Conservation (phyloP, 2,888 invertebrate genomes). For the Boloria euphrosyne region DNA sequence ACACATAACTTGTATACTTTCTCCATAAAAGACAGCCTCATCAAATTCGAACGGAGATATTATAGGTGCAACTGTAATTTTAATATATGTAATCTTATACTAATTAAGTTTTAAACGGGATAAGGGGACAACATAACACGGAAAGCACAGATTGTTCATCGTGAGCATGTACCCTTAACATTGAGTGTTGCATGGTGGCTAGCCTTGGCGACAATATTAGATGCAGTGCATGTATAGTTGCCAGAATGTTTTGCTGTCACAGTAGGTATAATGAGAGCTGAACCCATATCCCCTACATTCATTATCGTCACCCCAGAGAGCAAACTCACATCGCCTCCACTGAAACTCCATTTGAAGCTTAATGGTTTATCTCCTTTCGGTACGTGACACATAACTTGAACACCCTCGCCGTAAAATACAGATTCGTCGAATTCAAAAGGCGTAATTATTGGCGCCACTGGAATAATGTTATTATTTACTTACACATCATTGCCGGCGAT, state of each 20-base stretch:
- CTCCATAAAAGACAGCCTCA: constrained; percentile 80
- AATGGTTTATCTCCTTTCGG: constrained; percentile 87
- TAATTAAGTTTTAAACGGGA: constrained; percentile 35
- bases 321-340: constrained; percentile 82
- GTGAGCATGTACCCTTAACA: constrained; percentile 82
- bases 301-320: constrained; percentile 84
- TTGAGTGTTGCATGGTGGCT: constrained; percentile 83
- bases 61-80: constrained; percentile 81
- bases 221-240: constrained; percentile 86
- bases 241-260: constrained; percentile 87
- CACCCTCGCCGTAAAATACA: constrained; percentile 82
- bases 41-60: constrained; percentile 83
- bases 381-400: constrained; percentile 83
- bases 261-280: constrained; percentile 86
- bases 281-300: constrained; percentile 85
- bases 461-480: constrained; percentile 47
- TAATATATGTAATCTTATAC: constrained; percentile 46
- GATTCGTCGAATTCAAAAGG: constrained; percentile 83
- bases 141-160: constrained; percentile 61
- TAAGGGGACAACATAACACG: constrained; percentile 53
- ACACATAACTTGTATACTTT: constrained; percentile 83
- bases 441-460: constrained; percentile 84
- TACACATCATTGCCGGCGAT: constrained; percentile 21
- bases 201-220: constrained; percentile 83
- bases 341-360: constrained; percentile 88